A percentile compares a stretch with the other conserved stretches of the same genome.
phyloP scores from a whole-genome alignment of 2,113 vertebrate species.

The Guaruba guarouba region DNA sequence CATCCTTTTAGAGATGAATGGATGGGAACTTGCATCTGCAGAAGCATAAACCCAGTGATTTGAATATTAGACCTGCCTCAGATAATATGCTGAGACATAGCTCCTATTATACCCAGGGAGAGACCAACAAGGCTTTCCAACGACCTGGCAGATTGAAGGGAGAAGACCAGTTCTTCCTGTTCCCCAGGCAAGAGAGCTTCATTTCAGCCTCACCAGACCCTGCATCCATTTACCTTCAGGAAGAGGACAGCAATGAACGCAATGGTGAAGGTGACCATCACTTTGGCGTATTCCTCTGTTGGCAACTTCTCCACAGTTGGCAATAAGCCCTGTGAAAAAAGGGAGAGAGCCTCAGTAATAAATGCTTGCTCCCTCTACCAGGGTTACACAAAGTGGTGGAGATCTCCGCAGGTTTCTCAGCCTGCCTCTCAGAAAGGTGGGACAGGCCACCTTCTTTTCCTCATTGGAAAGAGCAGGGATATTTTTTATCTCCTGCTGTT shows the following conservation, averaged over 20 bases:
- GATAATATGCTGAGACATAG: not conserved
- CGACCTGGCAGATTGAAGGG: not conserved
- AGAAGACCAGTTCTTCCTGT: not conserved
- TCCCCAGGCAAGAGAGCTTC: not conserved
- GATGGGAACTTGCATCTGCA: not conserved
- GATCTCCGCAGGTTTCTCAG: not conserved
- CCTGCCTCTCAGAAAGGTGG: not conserved
- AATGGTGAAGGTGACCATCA: slow-evolving; percentile 72
- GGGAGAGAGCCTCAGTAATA: not conserved
- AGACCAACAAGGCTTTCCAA: not conserved
- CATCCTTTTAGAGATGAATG: not conserved
- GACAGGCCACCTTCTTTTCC: not conserved
- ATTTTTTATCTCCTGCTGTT: not conserved
- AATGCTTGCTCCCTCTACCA: fast-evolving
- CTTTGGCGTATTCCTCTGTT: slow-evolving; percentile 54
- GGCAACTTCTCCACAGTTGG: slow-evolving; percentile 57
- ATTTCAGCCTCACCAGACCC: not conserved
- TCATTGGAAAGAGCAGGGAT: not conserved
- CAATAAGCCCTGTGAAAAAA: slow-evolving; percentile 66
- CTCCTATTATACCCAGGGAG: not conserved
- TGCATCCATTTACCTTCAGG: slow-evolving; percentile 70
- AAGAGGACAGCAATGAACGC: slow-evolving; percentile 70
- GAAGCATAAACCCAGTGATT: not conserved
- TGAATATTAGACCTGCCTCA: not conserved
- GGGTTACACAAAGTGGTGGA: not conserved